Evolutionary conservation across 2,888 invertebrate genomes (phyloP).

Genomic region (Nomada goodeniana): DNA sequence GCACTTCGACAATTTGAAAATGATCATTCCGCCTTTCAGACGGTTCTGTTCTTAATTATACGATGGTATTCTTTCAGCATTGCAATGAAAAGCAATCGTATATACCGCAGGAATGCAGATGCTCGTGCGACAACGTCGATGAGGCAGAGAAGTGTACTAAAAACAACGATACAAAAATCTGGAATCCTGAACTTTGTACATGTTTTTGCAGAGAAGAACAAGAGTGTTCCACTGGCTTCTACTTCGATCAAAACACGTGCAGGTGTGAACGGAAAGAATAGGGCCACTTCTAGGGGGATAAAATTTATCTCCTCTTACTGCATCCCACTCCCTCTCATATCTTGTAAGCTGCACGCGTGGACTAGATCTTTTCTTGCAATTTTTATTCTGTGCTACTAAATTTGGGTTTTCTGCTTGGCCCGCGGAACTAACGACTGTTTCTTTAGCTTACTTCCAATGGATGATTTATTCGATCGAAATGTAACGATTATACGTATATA

Average conservation of each 20-base stretch:
- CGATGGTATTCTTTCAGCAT: constrained; percentile 81
- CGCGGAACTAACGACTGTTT: neutral
- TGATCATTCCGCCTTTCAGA: neutral
- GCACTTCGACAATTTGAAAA: neutral
- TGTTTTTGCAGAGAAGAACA: constrained; percentile 86
- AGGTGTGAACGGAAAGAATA: constrained; percentile 83
- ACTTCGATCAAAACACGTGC: constrained; percentile 87
- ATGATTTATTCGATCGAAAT: neutral
- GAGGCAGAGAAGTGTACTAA: constrained; percentile 87
- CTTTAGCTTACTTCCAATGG: neutral
- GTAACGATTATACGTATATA: too few relatives aligned
- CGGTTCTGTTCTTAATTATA: neutral
- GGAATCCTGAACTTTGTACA: constrained; percentile 87
- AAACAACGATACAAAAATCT: constrained; percentile 85
- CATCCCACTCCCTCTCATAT: constrained; percentile 52
- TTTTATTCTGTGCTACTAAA: neutral
- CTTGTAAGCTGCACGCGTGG: constrained; percentile 58
- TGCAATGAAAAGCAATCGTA: constrained; percentile 88
- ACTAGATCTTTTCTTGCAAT: constrained; percentile 12
- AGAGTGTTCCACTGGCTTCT: constrained; percentile 87
- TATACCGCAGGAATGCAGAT: constrained; percentile 86
- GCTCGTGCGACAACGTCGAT: constrained; percentile 87
- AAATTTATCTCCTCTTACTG: constrained; percentile 44
- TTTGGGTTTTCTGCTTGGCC: neutral
- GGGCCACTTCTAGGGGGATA: constrained; percentile 47